Base-by-base conservation (phyloP, 2,888 invertebrate genomes). In the Temnothorax rugatulus region DNA sequence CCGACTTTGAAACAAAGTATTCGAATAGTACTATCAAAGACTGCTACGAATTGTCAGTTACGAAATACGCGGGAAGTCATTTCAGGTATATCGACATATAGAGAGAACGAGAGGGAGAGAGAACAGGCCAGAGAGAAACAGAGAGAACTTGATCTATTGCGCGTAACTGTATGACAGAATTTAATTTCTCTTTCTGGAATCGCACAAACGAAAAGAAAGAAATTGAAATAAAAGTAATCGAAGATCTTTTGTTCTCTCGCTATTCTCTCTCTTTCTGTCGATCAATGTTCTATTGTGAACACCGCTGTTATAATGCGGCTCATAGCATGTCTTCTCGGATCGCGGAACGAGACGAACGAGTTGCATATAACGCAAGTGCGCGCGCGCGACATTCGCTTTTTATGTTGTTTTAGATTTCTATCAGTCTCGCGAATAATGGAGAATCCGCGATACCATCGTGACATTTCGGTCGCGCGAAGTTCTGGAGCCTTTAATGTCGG, bases 391-490 rank as follows among this genome's bases (percentile, higher is more conserved):
- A 25, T 68, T 68, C 21, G 52, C 38, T 66, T 66, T 82, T 82
- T 82, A 34, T 66, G 34, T 82, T 66, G 50, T 82, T 76, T 79
- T n/a, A 79, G 68, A 79, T 75, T 47, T 77, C 54, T 61, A 44
- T 75, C 47, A 21, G 34, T 18, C 63, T 38, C 4, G 15, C 75
- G 83, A 71, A 82, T 77, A 87, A 87, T 84, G 87, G 85, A 68
- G 61, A 82, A 76, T 82, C 41, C 54, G 9, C 77, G 87, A 85
- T 82, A 76, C 52, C 61, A 57, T 87, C 87, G 76, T 87, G 88
- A 89, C 88, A 89, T 88, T 88, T 89, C 85, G 89, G 29, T 76
- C 84, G 47, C 71, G 47, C 54, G 82, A 50, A 68, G 25, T 52
- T 68, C 63, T 1, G 71, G 66, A 85, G 85, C 89, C 84, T 88